These are phyloP conservation scores for Ptilonorhynchus violaceus DNA, from an alignment of 2,113 vertebrate genomes.

Conservation along the genomic window DNA sequence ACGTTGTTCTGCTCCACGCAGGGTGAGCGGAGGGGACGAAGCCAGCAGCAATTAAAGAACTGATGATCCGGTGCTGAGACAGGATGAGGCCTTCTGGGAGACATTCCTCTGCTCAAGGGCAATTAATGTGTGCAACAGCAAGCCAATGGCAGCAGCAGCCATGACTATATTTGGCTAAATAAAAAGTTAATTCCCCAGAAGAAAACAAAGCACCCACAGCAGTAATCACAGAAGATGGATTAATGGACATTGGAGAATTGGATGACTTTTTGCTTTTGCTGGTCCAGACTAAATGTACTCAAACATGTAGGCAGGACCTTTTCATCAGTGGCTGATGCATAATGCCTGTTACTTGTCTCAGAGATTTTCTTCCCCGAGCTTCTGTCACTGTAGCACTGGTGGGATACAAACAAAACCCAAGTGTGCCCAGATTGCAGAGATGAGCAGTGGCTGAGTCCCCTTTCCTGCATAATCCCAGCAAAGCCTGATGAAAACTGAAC, in stretches of 20 bases:
- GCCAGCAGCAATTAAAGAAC: not conserved
- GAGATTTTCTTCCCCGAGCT: not conserved
- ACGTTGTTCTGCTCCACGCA: rapidly evolving
- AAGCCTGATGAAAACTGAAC: not conserved
- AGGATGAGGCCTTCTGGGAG: not conserved
- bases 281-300: not conserved
- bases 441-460: not conserved
- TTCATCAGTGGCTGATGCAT: not conserved
- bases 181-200: conserved; percentile 3
- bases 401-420: not conserved
- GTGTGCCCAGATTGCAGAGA: not conserved
- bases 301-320: not conserved
- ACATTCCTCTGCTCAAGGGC: not conserved
- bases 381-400: not conserved
- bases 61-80: not conserved
- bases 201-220: not conserved
- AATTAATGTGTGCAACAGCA: not conserved
- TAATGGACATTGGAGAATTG: not conserved
- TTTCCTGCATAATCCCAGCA: not conserved
- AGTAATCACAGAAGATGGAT: not conserved
- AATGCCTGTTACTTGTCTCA: not conserved
- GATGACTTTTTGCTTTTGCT: not conserved
- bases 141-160: not conserved
- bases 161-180: conserved; percentile 1
- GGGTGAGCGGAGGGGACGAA: rapidly evolving